Evolutionary conservation across 2,797 vertebrate species (phyloP).

Genomic region (Tragopan temminckii): DNA sequence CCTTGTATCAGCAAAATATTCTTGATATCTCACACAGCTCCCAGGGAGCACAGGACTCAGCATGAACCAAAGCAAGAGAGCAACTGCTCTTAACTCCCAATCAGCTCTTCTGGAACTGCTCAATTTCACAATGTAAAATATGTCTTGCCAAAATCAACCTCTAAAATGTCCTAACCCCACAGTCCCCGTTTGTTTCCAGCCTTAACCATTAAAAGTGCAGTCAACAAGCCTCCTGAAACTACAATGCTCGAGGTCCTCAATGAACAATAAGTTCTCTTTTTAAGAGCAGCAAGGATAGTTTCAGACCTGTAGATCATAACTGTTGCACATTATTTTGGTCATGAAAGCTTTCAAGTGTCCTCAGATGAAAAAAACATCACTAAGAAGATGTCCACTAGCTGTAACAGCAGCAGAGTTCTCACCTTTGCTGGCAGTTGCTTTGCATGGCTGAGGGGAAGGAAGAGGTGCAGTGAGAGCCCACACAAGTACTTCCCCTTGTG

Average conservation of each 20-base stretch:
- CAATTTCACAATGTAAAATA: not conserved
- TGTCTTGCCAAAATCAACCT: not conserved
- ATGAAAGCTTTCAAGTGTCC: not conserved
- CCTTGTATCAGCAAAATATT: rapidly evolving
- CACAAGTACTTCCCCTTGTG: not conserved
- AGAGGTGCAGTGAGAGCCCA: not conserved
- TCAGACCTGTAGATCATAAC: not conserved
- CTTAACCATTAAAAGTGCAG: not conserved
- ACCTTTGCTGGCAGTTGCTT: not conserved
- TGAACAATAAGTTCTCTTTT: not conserved
- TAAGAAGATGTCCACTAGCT: not conserved
- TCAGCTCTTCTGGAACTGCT: not conserved
- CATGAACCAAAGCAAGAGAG: not conserved
- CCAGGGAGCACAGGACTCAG: not conserved
- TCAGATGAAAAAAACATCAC: not conserved
- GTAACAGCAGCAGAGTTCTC: not conserved
- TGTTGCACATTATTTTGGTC: not conserved
- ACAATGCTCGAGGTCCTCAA: not conserved
- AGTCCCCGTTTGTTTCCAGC: not conserved
- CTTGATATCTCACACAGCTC: not conserved
- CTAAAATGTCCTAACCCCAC: not conserved
- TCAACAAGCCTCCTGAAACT: not conserved
- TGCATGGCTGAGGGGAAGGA: not conserved
- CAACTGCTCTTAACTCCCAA: not conserved
- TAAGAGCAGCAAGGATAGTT: not conserved